Conservation (phyloP, 2,113 vertebrate genomes). For the Lophius piscatorius region DNA sequence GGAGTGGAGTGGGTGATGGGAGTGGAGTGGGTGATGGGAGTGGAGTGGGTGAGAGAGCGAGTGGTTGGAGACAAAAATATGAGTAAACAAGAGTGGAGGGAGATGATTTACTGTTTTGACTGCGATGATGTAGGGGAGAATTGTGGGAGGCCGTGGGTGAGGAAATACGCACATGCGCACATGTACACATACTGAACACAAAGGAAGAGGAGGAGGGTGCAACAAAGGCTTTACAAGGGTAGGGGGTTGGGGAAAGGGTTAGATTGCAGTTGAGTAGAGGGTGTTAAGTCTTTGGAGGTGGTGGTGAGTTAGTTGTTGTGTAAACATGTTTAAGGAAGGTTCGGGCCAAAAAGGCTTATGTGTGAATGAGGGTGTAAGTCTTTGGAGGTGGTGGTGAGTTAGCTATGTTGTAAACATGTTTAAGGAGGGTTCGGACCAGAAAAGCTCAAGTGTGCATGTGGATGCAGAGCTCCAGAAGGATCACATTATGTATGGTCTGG, state of each 20-base stretch:
- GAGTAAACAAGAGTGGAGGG: conserved; percentile 6
- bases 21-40: conserved; percentile 1
- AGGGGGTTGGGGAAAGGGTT: conserved; percentile 14
- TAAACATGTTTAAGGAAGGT: not conserved
- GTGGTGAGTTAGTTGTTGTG: too few relatives aligned
- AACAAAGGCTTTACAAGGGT: conserved; percentile 12
- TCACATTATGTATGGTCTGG: conserved; percentile 66
- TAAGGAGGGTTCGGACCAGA: conserved; percentile 6
- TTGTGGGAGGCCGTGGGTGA: conserved; percentile 2
- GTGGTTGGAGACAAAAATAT: conserved; percentile 9
- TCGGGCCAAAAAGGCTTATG: too few relatives aligned
- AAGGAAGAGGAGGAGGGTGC: conserved; percentile 23
- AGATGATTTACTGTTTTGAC: conserved; percentile 31
- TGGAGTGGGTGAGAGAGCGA: not conserved
- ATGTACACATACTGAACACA: conserved; percentile 27
- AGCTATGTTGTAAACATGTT: not conserved
- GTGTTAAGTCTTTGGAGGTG: too few relatives aligned
- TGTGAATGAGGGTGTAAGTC: not conserved
- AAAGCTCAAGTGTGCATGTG: conserved; percentile 37
- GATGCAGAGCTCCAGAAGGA: conserved; percentile 52
- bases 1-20: conserved; percentile 10
- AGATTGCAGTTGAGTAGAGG: too few relatives aligned
- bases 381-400: not conserved
- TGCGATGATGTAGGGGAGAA: conserved; percentile 14
- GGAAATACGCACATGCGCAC: conserved; percentile 8